Evolutionary conservation across 92 coral and sea anemone genomes (phyloP).

Genomic region (Micromussa lordhowensis): DNA sequence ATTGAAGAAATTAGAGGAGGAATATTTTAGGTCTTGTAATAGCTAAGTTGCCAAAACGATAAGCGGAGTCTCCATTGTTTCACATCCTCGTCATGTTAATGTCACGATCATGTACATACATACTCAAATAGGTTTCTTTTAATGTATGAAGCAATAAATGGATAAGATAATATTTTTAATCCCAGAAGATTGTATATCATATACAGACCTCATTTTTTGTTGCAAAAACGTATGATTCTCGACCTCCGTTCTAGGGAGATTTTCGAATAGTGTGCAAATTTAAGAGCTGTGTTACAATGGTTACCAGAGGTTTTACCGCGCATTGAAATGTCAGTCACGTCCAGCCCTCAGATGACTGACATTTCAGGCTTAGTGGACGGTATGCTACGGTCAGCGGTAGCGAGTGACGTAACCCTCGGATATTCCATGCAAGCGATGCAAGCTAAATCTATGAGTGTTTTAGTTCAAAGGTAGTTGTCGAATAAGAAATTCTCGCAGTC

Average conservation of each 20-base stretch:
- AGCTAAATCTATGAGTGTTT: too few relatives aligned
- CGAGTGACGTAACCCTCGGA: too few relatives aligned
- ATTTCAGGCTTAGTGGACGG: too few relatives aligned
- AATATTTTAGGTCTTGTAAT: not conserved
- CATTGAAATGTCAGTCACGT: too few relatives aligned
- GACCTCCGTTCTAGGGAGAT: not conserved
- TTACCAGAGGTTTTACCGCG: not conserved
- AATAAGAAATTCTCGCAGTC: too few relatives aligned
- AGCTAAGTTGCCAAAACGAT: not conserved
- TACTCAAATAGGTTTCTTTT: not conserved
- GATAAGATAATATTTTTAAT: conserved; percentile 12
- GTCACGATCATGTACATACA: not conserved
- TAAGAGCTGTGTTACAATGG: not conserved
- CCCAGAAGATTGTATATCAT: not conserved
- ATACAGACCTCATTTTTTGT: not conserved
- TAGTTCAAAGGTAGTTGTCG: too few relatives aligned
- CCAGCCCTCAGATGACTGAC: too few relatives aligned
- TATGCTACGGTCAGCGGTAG: too few relatives aligned
- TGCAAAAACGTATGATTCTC: not conserved
- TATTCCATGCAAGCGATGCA: too few relatives aligned
- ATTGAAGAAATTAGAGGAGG: not conserved
- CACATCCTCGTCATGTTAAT: not conserved
- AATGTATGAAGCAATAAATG: not conserved
- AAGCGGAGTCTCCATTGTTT: not conserved
- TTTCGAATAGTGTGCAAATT: not conserved